A percentile compares a stretch with the other conserved stretches of the same genome.
phyloP scores from a whole-genome alignment of 2,797 vertebrate genomes.

The Sebastolobus altivelis region DNA sequence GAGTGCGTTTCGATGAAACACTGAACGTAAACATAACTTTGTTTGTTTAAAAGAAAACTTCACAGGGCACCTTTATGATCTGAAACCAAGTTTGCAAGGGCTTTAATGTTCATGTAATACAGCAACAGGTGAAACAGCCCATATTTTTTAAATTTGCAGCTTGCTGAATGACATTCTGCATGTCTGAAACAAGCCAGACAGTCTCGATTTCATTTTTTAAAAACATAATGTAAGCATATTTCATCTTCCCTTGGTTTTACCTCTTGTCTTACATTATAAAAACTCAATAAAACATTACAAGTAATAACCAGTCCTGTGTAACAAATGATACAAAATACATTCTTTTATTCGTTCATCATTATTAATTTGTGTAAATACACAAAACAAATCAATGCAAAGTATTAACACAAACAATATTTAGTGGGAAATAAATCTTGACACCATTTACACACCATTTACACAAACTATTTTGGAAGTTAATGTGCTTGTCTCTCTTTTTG shows the following conservation, averaged over 20 bases:
- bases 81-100: background rate
- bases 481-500: conserved; percentile 40
- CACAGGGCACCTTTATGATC: background rate
- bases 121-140: background rate
- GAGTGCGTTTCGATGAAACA: background rate
- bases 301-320: conserved; percentile 29
- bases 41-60: conserved; percentile 13
- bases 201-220: background rate
- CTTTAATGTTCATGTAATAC: background rate
- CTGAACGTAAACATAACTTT: conserved; percentile 1
- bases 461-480: conserved; percentile 56
- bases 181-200: background rate
- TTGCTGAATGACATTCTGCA: background rate
- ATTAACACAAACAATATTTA: conserved; percentile 79
- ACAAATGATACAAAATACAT: conserved; percentile 87
- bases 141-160: background rate
- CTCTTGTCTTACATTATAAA: background rate
- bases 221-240: background rate
- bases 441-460: conserved; percentile 81
- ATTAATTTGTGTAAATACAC: conserved; percentile 75
- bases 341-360: conserved; percentile 84
- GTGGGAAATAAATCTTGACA: conserved; percentile 75
- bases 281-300: background rate
- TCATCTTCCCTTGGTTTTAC: background rate
- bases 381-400: conserved; percentile 68